A percentile compares a stretch with the other conserved stretches of the same genome.
Evolutionary conservation across 2,888 invertebrate species (phyloP).

Genomic region (Tupiocoris notatus): DNA sequence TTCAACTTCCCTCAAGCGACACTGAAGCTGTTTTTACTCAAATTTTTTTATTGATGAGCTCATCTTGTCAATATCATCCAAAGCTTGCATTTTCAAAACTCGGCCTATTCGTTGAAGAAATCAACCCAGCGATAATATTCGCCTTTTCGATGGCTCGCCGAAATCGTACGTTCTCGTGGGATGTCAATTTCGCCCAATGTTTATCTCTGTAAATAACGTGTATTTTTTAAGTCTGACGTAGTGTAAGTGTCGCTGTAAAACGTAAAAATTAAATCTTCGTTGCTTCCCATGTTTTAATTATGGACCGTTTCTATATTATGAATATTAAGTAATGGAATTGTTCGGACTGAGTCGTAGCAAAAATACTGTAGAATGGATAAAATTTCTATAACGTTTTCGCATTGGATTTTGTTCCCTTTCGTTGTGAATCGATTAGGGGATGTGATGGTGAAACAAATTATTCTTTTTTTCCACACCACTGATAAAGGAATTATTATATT

Average conservation of each 20-base stretch:
- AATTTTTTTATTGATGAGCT: too few relatives aligned
- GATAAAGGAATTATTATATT: neutral
- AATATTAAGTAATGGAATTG: neutral
- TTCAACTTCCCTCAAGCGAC: too few relatives aligned
- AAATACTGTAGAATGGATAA: slow-evolving; percentile 10
- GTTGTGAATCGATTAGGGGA: neutral
- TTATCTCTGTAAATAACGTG: slow-evolving; percentile 25
- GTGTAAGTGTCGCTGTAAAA: slow-evolving; percentile 19
- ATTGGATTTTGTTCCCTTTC: neutral
- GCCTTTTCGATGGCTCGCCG: too few relatives aligned
- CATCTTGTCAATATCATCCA: too few relatives aligned
- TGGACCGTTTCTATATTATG: slow-evolving; percentile 13
- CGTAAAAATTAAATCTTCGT: slow-evolving; percentile 17
- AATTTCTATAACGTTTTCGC: slow-evolving; percentile 23
- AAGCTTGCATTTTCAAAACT: too few relatives aligned
- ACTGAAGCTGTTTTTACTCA: too few relatives aligned
- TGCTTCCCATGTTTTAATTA: slow-evolving; percentile 25
- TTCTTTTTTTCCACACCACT: neutral
- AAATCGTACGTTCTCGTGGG: too few relatives aligned
- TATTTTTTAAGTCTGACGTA: slow-evolving; percentile 41
- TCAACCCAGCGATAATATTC: too few relatives aligned
- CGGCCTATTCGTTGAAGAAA: too few relatives aligned
- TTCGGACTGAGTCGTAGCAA: slow-evolving; percentile 27
- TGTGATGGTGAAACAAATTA: neutral
- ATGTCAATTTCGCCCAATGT: neutral